Base-by-base conservation (phyloP, 2,888 invertebrate species). In the Oligia strigilis region DNA sequence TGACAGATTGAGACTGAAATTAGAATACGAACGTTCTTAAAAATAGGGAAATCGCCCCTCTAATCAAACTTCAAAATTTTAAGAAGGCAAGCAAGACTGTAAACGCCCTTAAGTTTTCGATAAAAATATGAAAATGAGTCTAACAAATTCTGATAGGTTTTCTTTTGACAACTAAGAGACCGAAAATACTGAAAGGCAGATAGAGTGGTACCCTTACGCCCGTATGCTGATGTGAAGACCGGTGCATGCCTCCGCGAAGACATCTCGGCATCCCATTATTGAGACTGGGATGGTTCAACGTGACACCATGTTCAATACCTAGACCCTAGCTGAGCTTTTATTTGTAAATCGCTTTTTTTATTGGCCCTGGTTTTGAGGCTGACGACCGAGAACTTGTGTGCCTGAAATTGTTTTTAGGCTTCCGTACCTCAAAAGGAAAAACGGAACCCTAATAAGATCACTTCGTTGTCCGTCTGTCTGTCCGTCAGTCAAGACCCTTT, bases 181-280 rank as follows among this genome's bases (percentile, higher is more conserved):
- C 1, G 1, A 69, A 19, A 43, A 29, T 58, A 66, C 4, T 75
- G 13, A 69, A 72, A 46, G 4, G 4, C 52, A 23, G 23, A 58
- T 73, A 29, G 14, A 73, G 23, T 64, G 66, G 29, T 52, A 62
- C 73, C 72, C 3, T 58, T 43, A 58, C 14, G 49, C 29, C 73
- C 19, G 43, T 46, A 67, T 72, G 58, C n/a, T 60, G 70, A 79
- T 77, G 64, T 73, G 66, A 82, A 71, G 69, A 88, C 69, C 58
- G 65, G 36, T 62, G 78, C 71, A 86, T 88, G 70, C 84, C 79
- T 77, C 19, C 73, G 75, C 84, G 82, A 36, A 49, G 65, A 29
- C 55, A 77, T 69, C 77, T 58, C 40, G 89, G 89, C 66, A 89
- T 90, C 75, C 82, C 72, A 60, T 87, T 89, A 89, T 89, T 84